These are phyloP conservation scores for Copidosoma aretas DNA, from an alignment of 2,888 invertebrate species.

Conservation along the genomic window DNA sequence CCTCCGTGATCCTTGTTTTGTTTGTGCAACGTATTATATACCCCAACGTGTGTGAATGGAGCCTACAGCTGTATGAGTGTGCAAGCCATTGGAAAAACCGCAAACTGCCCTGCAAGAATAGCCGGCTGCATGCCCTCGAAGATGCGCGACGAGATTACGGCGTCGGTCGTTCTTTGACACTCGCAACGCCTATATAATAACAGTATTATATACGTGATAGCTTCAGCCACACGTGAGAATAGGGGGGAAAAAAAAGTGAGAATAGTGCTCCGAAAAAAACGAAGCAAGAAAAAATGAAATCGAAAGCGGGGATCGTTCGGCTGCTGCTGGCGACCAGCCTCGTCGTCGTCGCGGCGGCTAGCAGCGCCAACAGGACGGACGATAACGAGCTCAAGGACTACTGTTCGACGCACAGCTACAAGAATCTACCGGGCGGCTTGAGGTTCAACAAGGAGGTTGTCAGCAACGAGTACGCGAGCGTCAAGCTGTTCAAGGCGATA, in stretches of 20 bases:
- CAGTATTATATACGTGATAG: neutral
- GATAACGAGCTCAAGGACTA: slow-evolving; percentile 63
- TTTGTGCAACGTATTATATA: too few species aligned
- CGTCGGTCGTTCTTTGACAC: neutral
- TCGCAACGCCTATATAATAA: neutral
- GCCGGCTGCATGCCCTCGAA: neutral
- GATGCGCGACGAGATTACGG: neutral
- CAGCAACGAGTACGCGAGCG: slow-evolving; percentile 72
- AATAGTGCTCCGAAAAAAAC: neutral
- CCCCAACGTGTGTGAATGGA: neutral
- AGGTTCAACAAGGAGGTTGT: slow-evolving; percentile 78
- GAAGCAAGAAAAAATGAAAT: neutral
- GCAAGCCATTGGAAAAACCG: neutral
- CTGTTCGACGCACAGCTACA: slow-evolving; percentile 69
- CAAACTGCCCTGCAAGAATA: neutral
- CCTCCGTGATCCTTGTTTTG: too few species aligned
- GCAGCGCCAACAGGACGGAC: slow-evolving; percentile 31
- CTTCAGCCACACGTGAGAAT: neutral
- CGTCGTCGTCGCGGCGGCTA: neutral
- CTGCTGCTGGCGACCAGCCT: neutral
- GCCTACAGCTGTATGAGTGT: neutral
- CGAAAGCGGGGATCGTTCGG: neutral
- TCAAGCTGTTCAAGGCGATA: slow-evolving; percentile 75
- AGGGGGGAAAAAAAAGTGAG: too few species aligned
- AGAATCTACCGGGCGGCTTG: slow-evolving; percentile 69